Base-by-base conservation (phyloP, 2,888 invertebrate species). In the Acrobasis suavella region DNA sequence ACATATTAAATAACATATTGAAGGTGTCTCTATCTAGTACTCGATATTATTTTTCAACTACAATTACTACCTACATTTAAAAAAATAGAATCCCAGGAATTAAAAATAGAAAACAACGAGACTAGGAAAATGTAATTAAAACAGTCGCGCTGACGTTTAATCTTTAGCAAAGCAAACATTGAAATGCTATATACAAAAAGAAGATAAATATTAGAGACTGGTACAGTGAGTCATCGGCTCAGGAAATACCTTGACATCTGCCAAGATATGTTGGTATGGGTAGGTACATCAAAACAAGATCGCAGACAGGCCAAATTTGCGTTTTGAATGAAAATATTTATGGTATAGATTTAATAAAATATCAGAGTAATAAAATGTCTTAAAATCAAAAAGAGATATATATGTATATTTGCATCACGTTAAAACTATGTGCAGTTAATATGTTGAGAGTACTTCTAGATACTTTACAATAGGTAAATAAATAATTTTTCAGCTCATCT, bases 231-330 rank as follows among this genome's bases (percentile, higher is more conserved):
- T 86, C 87, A 87, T 38, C 60, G 51, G 69, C 78, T 72, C 81
- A 87, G 87, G 85, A 87, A 86, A 85, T 85, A 85, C 84, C 82
- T 77, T 65, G 62, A 10, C 54, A 66, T 66, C 73, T 84, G 85
- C 86, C 85, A 87, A 85, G 64, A 62, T 58, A 66, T 65, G 61
- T 66, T 67, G 37, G 59, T 50, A 50, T 38, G 50, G n/a, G 50
- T 32, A 32, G n/a, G 50, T 32, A 32, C 16, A 38, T 50, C 38
- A 51, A 38, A 16, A 50, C 39, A 50, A 16, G 17, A 49, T 17
- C 12, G 46, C n/a, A 50, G 50, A 51, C 39, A 15, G 14, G 17
- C 51, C 39, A 51, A 52, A 38, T 39, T 50, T 51, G 38, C 15
- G n/a, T 62, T 65, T 65, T 60, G 62, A 62, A 59, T 38, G 59